Base-by-base conservation (phyloP, 2,888 invertebrate species). In the Pediacus dermestoides region DNA sequence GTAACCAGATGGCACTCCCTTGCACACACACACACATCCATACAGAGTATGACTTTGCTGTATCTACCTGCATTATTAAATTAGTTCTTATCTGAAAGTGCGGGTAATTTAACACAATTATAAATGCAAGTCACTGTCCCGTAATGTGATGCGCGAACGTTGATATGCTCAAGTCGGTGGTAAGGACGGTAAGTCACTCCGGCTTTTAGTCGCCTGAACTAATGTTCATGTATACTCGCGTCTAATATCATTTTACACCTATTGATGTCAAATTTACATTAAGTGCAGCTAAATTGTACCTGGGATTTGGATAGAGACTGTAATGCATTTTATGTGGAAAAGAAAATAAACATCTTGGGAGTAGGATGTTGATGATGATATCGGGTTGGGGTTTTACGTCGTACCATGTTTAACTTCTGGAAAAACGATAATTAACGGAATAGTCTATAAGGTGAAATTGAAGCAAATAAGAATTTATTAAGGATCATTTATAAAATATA, bases 31-130 rank as follows among this genome's bases (percentile, higher is more conserved):
- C 12, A 37, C 15, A 31, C 10, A 7, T 18, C 4, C 8, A 18
- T 18, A 18, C 18, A n/a, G 3, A 9, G n/a, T n/a, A 15, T 23
- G 32, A 33, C 18, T 15, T 16, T 26, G 27, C 39, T 16, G 27
- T 7, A 25, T 41, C 36, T 39, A 51, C 52, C 54, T 56, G 50
- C 48, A 46, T 57, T 57, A 57, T 57, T 58, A 55, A 59, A 58
- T 57, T 52, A 53, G 39, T 44, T 53, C 52, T 56, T 60, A 59
- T 60, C 61, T 51, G 46, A 50, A 46, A 56, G 56, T 53, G 56
- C 54, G 51, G 50, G 48, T 56, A 61, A 61, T 59, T 61, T 57
- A 58, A 59, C 57, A 55, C 55, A 59, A 61, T 61, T 61, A 61
- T 58, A 58, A 53, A 59, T 60, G 59, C 60, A 61, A 58, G 52